phyloP scores from a whole-genome alignment of 2,888 invertebrate genomes.

The Cordilura impudica region DNA sequence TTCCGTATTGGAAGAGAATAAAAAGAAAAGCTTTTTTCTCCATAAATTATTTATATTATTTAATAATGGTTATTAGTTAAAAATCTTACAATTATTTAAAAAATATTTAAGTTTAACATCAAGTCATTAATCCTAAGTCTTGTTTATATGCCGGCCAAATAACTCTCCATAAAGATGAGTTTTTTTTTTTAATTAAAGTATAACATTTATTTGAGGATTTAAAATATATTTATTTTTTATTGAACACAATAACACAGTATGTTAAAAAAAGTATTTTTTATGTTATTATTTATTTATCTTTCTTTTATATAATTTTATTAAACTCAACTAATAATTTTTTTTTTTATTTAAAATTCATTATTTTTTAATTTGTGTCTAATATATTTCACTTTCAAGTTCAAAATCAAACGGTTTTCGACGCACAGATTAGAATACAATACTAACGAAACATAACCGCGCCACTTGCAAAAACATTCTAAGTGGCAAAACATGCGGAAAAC shows the following conservation, averaged over 20 bases:
- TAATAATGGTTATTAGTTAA: no score
- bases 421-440: conserved; percentile 59
- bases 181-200: background rate
- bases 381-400: conserved; percentile 45
- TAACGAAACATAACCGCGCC: conserved; percentile 65
- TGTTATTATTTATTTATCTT: background rate
- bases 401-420: conserved; percentile 49
- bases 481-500: conserved; percentile 64
- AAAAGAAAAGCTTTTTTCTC: conserved; percentile 28
- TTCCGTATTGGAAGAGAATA: conserved; percentile 38
- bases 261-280: background rate
- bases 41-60: background rate
- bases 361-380: background rate
- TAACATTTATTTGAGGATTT: no score
- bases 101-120: no score
- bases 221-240: background rate
- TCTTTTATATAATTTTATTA: background rate
- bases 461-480: conserved; percentile 65
- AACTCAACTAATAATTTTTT: no score
- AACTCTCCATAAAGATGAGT: no score
- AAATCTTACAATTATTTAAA: no score
- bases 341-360: background rate
- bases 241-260: no score
- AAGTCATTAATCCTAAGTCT: no score
- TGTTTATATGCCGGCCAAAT: no score